Evolutionary conservation across 2,113 vertebrate species (phyloP), one percentile per base, ranked within the genome.

Genomic region (Nothoprocta perdicaria): DNA sequence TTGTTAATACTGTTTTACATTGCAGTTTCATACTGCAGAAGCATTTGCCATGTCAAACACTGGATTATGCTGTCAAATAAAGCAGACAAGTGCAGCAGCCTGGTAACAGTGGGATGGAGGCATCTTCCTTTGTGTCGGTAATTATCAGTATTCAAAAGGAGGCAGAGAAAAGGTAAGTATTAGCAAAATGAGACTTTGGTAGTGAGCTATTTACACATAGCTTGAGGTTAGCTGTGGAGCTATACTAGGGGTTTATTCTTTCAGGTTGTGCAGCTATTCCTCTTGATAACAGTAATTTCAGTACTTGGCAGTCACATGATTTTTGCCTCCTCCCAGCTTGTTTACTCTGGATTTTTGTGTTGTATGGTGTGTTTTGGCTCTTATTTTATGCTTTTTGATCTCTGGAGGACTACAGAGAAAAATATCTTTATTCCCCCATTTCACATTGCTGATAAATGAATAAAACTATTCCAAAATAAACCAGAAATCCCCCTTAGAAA

Each of bases 381-480:
- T 84, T 92, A 24, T 29, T 89, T 89, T 84, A 65, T 79, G 68
- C 41, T 74, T 84, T 15, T 88, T 78, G 58, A 75, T 95, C 43
- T 71, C 43, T n/a, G 40, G 65, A 22, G 76, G n/a, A 35, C 46
- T 91, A 40, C 22, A 53, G 63, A 89, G 75, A 50, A 80, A 93
- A 91, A 86, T 67, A 75, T 38, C 66, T 76, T 53, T 53, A 46
- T 86, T 94, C 85, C 29, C 29, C 46, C 48, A 79, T 60, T 78
- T 93, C 78, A 80, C 16, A 6, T 58, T 91, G 27, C 69, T 94
- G 97, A 88, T 94, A 90, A 87, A 94, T 75, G 78, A 85, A 84
- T 93, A 84, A 55, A 76, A 55, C 48, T 72, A 77, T 93, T 95
- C 96, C 84, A 79, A 96, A 94, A 87, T 77, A 86, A 75, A 86